Base-by-base conservation (phyloP, 2,113 vertebrate genomes). In the Lophochroa leadbeateri region DNA sequence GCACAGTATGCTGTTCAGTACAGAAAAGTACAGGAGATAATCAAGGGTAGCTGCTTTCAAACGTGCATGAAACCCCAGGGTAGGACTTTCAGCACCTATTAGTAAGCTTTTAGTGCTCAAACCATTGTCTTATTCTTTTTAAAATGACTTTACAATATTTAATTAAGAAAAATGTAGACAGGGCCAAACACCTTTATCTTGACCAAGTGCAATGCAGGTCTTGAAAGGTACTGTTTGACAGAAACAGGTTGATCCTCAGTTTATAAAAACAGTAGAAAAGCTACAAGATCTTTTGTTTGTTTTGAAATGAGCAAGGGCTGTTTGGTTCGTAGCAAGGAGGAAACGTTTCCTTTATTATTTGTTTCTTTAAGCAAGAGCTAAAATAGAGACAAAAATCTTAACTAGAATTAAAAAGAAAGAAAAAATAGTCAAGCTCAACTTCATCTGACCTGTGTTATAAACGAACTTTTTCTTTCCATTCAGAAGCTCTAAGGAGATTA, bases 1-100 rank as follows among this genome's bases (percentile, higher is more conserved):
- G 49, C 96, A 88, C 92, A 96, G 97, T 96, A 31, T 96, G 92
- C 49, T 93, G 69, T 75, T 96, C 86, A 71, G 90, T 70, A 61
- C 78, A 91, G 94, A 86, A 86, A 95, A 94, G 90, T 75, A 86
- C 68, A 90, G 67, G 35, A 92, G 82, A 81, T 89, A 94, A 94
- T 90, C 94, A 69, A 80, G 67, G 43, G 55, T 41, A 90, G 78
- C 69, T 82, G 50, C 64, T 92, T 94, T 82, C 41, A 37, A 86
- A 70, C 4, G 5, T 79, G 57, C 57, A 27, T 71, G 29, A 90
- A 93, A 91, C 2, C 1, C 61, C 52, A 65, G 58, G 37, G 43
- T 29, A 77, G 71, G 47, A 33, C 52, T 90, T 91, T 75, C 44
- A 69, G 55, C 63, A 82, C 50, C 76, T 88, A 20, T 64, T 77